Evolutionary conservation across 2,113 vertebrate genomes (phyloP).

Genomic region (Pheucticus melanocephalus): DNA sequence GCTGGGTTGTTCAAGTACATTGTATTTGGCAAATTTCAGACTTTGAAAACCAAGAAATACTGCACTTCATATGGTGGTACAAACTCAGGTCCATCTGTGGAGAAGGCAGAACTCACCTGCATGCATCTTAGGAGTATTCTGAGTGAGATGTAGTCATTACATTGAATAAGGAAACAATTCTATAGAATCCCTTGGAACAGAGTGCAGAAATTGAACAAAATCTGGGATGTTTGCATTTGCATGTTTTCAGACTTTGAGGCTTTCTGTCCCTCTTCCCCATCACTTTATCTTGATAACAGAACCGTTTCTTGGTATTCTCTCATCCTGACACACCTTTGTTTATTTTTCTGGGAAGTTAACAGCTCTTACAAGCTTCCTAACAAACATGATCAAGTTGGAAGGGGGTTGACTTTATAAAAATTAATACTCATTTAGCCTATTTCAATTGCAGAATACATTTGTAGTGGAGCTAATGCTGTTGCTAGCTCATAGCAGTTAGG

Average conservation of each 20-base stretch:
- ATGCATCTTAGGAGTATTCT: background rate
- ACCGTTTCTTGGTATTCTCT: background rate
- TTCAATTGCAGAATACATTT: background rate
- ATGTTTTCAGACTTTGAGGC: background rate
- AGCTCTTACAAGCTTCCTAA: background rate
- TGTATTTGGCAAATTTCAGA: background rate
- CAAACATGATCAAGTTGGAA: accelerated
- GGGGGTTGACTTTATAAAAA: background rate
- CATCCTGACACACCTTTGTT: background rate
- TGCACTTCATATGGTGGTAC: background rate
- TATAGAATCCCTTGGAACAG: background rate
- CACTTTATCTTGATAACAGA: background rate
- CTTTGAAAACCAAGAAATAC: background rate
- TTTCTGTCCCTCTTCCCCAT: background rate
- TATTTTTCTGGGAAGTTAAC: background rate
- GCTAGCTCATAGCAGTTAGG: background rate
- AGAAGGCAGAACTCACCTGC: background rate
- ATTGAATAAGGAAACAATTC: background rate
- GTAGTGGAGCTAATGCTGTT: background rate
- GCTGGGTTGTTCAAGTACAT: background rate
- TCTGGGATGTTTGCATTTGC: background rate
- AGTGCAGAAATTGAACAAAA: background rate
- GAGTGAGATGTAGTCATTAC: background rate
- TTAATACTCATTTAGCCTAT: background rate
- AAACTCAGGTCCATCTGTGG: background rate